These are phyloP conservation scores for Drosophila ogumai DNA, from an alignment of 1,140 invertebrate species.

Conservation along the genomic window DNA sequence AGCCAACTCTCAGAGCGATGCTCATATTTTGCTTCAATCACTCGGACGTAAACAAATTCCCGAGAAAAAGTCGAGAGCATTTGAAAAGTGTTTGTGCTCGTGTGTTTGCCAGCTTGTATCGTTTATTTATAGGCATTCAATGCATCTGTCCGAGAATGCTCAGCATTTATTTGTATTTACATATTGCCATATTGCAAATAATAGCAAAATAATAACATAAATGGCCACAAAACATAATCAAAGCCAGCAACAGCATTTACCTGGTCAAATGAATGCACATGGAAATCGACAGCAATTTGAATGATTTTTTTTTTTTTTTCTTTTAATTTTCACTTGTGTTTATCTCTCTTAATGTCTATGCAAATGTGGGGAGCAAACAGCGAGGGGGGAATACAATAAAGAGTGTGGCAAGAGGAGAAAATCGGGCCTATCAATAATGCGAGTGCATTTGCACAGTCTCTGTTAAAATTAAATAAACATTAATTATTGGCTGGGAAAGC, in stretches of 20 bases:
- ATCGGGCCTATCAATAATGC: constrained; percentile 16
- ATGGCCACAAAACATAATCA: constrained; percentile 38
- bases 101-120: constrained; percentile 30
- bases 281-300: constrained; percentile 37
- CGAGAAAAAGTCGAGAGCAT: constrained; percentile 29
- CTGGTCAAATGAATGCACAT: constrained; percentile 30
- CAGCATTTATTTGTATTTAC: constrained; percentile 43
- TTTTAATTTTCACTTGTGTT: constrained; percentile 14
- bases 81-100: constrained; percentile 44
- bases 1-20: constrained; percentile 12
- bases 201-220: constrained; percentile 41
- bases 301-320: constrained; percentile 4
- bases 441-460: constrained; percentile 23
- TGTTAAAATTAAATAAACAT: constrained; percentile 13
- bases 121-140: constrained; percentile 54
- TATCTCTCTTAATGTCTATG: constrained; percentile 14
- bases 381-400: neutral
- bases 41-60: constrained; percentile 19
- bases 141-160: constrained; percentile 30
- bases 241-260: constrained; percentile 25
- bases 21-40: constrained; percentile 45
- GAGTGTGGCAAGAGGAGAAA: constrained; percentile 1
- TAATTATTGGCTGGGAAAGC: neutral
- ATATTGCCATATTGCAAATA: constrained; percentile 23
- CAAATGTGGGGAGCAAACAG: constrained; percentile 16